Conservation (phyloP, 2,888 invertebrate species). For the Lordiphosa andalusiaca region DNA sequence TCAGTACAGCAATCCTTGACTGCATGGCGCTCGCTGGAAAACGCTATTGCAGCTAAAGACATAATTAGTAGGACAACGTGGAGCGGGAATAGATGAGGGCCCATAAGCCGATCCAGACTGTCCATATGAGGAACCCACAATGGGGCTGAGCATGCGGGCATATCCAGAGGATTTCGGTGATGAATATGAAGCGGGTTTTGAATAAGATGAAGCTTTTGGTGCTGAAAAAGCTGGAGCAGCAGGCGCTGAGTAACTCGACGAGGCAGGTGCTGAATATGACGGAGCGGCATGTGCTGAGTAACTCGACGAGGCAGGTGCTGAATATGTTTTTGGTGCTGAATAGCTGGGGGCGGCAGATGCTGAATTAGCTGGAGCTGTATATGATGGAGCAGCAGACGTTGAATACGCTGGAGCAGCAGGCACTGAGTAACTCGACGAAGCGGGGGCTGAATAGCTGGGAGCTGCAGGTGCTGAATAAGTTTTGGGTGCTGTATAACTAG, state of each 20-base stretch:
- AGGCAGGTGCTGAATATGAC: slow-evolving; percentile 1
- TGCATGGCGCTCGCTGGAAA: slow-evolving; percentile 43
- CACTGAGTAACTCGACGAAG: background rate
- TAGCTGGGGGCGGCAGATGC: slow-evolving; percentile 13
- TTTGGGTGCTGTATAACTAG: slow-evolving; percentile 10
- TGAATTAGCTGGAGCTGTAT: background rate
- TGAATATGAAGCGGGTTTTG: slow-evolving; percentile 11
- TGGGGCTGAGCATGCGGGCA: slow-evolving; percentile 39
- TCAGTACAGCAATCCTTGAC: slow-evolving; percentile 40
- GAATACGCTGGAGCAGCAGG: background rate
- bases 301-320: slow-evolving; percentile 11
- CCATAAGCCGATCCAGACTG: slow-evolving; percentile 23
- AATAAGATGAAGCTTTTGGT: slow-evolving; percentile 21
- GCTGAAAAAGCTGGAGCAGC: slow-evolving; percentile 23
- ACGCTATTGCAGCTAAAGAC: slow-evolving; percentile 53
- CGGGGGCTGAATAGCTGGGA: slow-evolving; percentile 19
- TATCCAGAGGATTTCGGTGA: slow-evolving; percentile 28
- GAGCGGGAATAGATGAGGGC: slow-evolving; percentile 40
- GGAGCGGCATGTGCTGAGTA: slow-evolving; percentile 13
- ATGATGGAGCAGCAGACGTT: slow-evolving; percentile 18
- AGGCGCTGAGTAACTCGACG: slow-evolving; percentile 23
- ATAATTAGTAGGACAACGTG: slow-evolving; percentile 51
- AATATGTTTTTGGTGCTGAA: slow-evolving; percentile 11
- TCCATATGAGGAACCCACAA: slow-evolving; percentile 42
- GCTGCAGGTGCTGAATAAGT: slow-evolving; percentile 10